phyloP scores from a whole-genome alignment of 2,888 invertebrate genomes.

The Dioctria rufipes region DNA sequence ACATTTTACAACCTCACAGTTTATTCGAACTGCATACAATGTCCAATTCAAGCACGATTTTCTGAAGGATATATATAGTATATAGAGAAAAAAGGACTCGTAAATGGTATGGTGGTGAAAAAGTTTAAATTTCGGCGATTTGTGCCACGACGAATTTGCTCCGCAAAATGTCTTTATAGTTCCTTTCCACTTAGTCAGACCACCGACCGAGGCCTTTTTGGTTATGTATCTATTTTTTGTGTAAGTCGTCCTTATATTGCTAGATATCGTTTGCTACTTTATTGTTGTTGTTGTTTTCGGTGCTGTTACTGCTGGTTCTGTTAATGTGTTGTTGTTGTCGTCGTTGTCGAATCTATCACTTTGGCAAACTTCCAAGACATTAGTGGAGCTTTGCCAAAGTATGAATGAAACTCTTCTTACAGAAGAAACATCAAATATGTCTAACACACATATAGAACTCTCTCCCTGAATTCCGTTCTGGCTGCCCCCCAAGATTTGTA shows the following conservation, averaged over 20 bases:
- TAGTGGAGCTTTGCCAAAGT: slow-evolving; percentile 55
- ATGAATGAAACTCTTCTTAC: slow-evolving; percentile 53
- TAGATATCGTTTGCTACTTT: not conserved
- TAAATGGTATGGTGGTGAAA: too few relatives aligned
- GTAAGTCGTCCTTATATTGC: not conserved
- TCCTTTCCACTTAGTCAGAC: not conserved
- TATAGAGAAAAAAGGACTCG: too few relatives aligned
- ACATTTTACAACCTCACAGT: slow-evolving; percentile 19
- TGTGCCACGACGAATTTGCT: slow-evolving; percentile 1
- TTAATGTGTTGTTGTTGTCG: slow-evolving; percentile 16
- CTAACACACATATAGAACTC: slow-evolving; percentile 18
- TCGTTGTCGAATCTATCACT: not conserved
- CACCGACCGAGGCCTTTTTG: slow-evolving; percentile 1
- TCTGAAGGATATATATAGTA: not conserved
- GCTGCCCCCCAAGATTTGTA: not conserved
- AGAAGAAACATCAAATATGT: slow-evolving; percentile 31
- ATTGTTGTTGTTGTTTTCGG: slow-evolving; percentile 13
- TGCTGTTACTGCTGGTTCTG: slow-evolving; percentile 22
- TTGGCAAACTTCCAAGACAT: slow-evolving; percentile 52
- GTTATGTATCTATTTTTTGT: slow-evolving; percentile 2
- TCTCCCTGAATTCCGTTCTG: not conserved
- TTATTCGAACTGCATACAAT: slow-evolving; percentile 13
- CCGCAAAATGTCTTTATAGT: not conserved
- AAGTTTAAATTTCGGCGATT: slow-evolving; percentile 27
- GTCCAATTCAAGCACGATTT: slow-evolving; percentile 17